Evolutionary conservation across 2,888 invertebrate genomes (phyloP).

Genomic region (Lasioglossum marginatum): DNA sequence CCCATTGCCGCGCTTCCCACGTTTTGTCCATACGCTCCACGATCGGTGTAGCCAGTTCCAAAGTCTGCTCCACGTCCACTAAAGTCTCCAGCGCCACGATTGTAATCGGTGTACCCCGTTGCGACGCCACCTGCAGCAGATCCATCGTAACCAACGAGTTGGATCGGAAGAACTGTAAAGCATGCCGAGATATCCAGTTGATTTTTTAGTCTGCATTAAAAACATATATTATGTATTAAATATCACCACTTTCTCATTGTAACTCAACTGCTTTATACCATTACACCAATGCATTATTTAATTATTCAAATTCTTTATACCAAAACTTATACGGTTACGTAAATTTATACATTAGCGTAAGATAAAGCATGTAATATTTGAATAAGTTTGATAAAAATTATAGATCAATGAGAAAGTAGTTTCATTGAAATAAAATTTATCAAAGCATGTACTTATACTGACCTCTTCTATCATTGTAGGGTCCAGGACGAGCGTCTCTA

Average conservation of each 20-base stretch:
- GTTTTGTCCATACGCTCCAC: slow-evolving; percentile 82
- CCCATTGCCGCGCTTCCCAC: slow-evolving; percentile 82
- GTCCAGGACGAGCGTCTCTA: slow-evolving; percentile 84
- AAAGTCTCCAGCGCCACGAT: slow-evolving; percentile 82
- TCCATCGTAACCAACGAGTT: slow-evolving; percentile 80
- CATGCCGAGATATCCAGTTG: slow-evolving; percentile 71
- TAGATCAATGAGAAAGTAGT: slow-evolving; percentile 67
- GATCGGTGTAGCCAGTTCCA: slow-evolving; percentile 81
- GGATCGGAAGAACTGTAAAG: slow-evolving; percentile 80
- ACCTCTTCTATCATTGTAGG: slow-evolving; percentile 84
- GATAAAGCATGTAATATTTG: neutral
- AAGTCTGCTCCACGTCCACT: slow-evolving; percentile 81
- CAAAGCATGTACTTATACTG: slow-evolving; percentile 48
- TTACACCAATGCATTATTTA: neutral
- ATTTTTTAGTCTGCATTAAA: slow-evolving; percentile 67
- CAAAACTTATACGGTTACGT: neutral
- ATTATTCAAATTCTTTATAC: neutral
- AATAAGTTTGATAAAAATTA: slow-evolving; percentile 4
- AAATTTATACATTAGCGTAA: neutral
- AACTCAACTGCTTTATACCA: neutral
- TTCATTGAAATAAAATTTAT: slow-evolving; percentile 22
- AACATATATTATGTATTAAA: slow-evolving; percentile 38
- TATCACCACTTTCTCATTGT: slow-evolving; percentile 64
- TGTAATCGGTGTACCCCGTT: slow-evolving; percentile 82
- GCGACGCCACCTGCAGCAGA: slow-evolving; percentile 80